Percentiles rank a stretch among this genome's conserved stretches.
Evolutionary conservation across 2,113 vertebrate species (phyloP).

Genomic region (Isurus oxyrinchus): DNA sequence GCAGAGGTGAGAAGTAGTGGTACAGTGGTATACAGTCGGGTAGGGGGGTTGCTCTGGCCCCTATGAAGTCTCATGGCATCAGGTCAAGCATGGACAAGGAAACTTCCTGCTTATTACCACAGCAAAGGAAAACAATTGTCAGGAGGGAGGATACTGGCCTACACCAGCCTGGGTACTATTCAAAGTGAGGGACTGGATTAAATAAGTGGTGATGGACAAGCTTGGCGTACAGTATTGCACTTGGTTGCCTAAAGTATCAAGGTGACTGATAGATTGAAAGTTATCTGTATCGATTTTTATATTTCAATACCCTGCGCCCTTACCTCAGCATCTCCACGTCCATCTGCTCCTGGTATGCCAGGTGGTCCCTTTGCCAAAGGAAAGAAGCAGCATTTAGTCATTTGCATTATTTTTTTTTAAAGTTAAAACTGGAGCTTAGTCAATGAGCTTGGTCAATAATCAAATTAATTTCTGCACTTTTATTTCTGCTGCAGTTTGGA

Average conservation of each 20-base stretch:
- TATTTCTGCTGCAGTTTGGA: background rate
- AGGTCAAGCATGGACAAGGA: too few species aligned
- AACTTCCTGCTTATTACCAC: too few species aligned
- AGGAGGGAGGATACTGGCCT: background rate
- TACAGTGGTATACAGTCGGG: too few species aligned
- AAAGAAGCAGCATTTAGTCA: background rate
- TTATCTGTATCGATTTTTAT: background rate
- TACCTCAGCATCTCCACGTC: conserved; percentile 64
- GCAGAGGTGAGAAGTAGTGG: too few species aligned
- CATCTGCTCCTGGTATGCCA: conserved; percentile 56
- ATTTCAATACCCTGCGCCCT: background rate
- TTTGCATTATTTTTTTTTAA: too few species aligned
- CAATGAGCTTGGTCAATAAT: background rate
- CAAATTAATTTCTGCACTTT: background rate
- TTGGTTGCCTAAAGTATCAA: background rate
- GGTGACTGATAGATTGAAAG: background rate
- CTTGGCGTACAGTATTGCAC: too few species aligned
- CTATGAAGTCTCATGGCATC: too few species aligned
- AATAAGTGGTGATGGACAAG: background rate
- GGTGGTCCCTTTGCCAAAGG: conserved; percentile 58
- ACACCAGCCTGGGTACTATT: background rate
- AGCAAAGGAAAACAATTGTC: background rate
- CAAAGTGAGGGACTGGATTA: background rate
- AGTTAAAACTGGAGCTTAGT: background rate
- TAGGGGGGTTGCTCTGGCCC: too few species aligned